phyloP scores from a whole-genome alignment of 2,797 vertebrate species.

The Anabas testudineus region DNA sequence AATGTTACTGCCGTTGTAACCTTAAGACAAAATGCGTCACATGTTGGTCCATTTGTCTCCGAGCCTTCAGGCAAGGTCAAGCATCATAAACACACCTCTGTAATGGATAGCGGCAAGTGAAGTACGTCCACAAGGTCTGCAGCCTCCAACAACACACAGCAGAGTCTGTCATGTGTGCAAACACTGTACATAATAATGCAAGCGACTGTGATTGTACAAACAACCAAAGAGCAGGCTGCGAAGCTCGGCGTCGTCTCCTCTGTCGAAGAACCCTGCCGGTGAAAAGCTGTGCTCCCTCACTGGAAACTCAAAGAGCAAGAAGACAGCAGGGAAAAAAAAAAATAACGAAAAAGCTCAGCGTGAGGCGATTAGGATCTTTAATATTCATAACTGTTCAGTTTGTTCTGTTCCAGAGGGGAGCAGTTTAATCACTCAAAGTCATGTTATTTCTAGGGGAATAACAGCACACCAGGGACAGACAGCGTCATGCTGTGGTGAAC shows the following conservation, averaged over 20 bases:
- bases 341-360: conserved; percentile 49
- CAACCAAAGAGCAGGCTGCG: conserved; percentile 3
- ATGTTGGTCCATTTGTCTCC: conserved; percentile 54
- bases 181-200: conserved; percentile 17
- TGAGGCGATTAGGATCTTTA: conserved; percentile 75
- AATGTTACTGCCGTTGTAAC: conserved; percentile 51
- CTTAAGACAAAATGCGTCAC: conserved; percentile 65
- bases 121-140: conserved; percentile 33
- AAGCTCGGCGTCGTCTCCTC: conserved; percentile 11
- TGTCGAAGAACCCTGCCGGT: conserved; percentile 14
- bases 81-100: conserved; percentile 59
- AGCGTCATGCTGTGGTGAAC: conserved; percentile 64
- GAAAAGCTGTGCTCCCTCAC: conserved; percentile 29
- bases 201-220: conserved; percentile 40
- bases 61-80: conserved; percentile 71
- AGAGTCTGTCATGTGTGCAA: conserved; percentile 33
- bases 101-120: conserved; percentile 59
- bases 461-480: conserved; percentile 70
- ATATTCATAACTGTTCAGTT: conserved; percentile 75
- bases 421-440: conserved; percentile 77
- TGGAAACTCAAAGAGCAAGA: conserved; percentile 50
- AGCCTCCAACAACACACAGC: conserved; percentile 42
- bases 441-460: conserved; percentile 74
- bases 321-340: conserved; percentile 18
- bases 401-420: conserved; percentile 66